Evolutionary conservation across 2,797 vertebrate species (phyloP).

Genomic region (Urosaurus nigricauda): DNA sequence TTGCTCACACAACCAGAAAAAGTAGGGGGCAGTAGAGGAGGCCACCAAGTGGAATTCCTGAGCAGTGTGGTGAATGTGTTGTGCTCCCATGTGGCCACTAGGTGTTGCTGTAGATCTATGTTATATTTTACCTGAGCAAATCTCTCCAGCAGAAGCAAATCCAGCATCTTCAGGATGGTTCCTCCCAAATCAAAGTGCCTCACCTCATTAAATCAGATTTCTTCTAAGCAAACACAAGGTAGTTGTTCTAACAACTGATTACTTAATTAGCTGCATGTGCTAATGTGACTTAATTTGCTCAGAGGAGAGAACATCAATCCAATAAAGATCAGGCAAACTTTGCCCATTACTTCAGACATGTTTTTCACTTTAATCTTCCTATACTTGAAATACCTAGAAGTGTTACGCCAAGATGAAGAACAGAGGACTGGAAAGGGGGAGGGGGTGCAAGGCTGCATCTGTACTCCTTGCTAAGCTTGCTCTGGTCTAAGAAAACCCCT

Average conservation of each 20-base stretch:
- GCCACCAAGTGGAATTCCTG: slow-evolving; percentile 10
- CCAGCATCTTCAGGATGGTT: slow-evolving; percentile 14
- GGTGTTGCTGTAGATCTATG: slow-evolving; percentile 68
- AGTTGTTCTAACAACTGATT: slow-evolving; percentile 1
- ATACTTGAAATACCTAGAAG: background rate
- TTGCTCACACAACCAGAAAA: fast-evolving
- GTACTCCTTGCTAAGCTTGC: background rate
- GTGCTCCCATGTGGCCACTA: slow-evolving; percentile 41
- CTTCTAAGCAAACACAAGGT: background rate
- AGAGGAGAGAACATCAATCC: background rate
- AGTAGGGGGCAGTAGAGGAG: background rate
- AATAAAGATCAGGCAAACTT: slow-evolving; percentile 32
- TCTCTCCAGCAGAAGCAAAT: slow-evolving; percentile 11
- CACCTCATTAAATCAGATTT: background rate
- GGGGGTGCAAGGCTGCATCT: background rate
- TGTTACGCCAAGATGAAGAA: background rate
- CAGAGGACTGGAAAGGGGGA: background rate
- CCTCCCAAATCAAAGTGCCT: background rate
- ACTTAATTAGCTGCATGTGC: slow-evolving; percentile 13
- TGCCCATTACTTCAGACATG: background rate
- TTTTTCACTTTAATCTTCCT: background rate
- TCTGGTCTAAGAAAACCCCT: background rate
- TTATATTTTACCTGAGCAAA: background rate
- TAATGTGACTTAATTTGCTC: slow-evolving; percentile 39
- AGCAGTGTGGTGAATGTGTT: background rate